These are phyloP conservation scores for Pteropus rufus DNA, from an alignment of 2,797 vertebrate species.

Conservation along the genomic window DNA sequence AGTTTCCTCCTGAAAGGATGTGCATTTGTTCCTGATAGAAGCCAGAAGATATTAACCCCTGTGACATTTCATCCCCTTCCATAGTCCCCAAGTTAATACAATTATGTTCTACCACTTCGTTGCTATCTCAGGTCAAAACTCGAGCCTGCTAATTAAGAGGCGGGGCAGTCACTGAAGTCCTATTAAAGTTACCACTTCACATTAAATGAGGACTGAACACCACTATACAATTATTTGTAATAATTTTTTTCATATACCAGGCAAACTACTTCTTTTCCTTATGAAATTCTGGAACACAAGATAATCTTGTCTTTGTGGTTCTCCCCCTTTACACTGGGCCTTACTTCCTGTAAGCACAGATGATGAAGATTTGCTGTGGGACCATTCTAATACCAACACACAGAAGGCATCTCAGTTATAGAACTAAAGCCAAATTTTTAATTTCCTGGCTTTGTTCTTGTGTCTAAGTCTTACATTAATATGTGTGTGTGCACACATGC, in stretches of 20 bases:
- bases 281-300: conserved; percentile 60
- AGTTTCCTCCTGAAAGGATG: neutral
- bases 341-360: conserved; percentile 67
- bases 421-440: conserved; percentile 41
- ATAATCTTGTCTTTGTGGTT: conserved; percentile 71
- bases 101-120: neutral
- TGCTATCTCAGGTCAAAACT: neutral
- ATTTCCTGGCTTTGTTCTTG: conserved; percentile 76
- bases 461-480: neutral
- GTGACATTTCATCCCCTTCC: neutral
- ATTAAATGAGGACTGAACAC: too few species aligned
- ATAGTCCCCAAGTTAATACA: neutral
- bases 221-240: neutral
- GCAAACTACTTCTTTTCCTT: neutral
- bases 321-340: conserved; percentile 63
- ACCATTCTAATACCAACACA: conserved; percentile 41
- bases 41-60: neutral
- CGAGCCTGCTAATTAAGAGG: neutral
- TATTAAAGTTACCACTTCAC: neutral
- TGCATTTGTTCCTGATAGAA: neutral
- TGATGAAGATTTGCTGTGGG: conserved; percentile 63
- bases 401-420: conserved; percentile 70
- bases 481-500: fast-evolving
- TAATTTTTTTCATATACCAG: neutral
- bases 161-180: too few species aligned